Evolutionary conservation across 2,113 vertebrate genomes (phyloP).

Genomic region (Gobius niger): DNA sequence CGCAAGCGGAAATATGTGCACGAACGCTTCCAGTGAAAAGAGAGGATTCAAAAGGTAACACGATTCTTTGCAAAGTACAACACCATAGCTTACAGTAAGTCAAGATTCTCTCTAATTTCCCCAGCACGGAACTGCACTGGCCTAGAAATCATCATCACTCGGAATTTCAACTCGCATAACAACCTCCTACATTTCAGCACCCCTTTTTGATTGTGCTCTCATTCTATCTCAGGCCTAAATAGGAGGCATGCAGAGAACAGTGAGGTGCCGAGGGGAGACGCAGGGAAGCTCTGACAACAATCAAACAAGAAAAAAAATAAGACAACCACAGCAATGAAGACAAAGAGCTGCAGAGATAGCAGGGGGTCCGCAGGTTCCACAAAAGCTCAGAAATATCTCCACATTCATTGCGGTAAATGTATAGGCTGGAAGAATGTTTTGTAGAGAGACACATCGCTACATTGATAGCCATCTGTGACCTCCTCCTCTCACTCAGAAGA

Average conservation of each 20-base stretch:
- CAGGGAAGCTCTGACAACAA: constrained; percentile 47
- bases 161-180: constrained; percentile 22
- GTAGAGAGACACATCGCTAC: background rate
- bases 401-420: background rate
- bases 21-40: constrained; percentile 5
- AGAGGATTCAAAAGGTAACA: background rate
- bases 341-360: constrained; percentile 29
- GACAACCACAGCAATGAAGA: constrained; percentile 48
- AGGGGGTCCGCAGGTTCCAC: constrained; percentile 28
- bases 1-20: constrained; percentile 29
- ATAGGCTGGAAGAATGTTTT: background rate
- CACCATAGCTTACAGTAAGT: constrained; percentile 17
- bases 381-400: constrained; percentile 20
- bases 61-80: constrained; percentile 2
- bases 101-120: constrained; percentile 24
- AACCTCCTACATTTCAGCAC: constrained; percentile 10
- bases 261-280: constrained; percentile 16
- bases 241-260: constrained; percentile 21
- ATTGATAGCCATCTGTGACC: constrained; percentile 21
- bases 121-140: constrained; percentile 21
- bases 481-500: constrained; percentile 24
- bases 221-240: constrained; percentile 41
- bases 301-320: constrained; percentile 46
- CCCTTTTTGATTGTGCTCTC: constrained; percentile 31
- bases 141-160: constrained; percentile 23